Evolutionary conservation across 2,888 invertebrate genomes (phyloP), one percentile per base, ranked within the genome.

Genomic region (Coleophora flavipennella): DNA sequence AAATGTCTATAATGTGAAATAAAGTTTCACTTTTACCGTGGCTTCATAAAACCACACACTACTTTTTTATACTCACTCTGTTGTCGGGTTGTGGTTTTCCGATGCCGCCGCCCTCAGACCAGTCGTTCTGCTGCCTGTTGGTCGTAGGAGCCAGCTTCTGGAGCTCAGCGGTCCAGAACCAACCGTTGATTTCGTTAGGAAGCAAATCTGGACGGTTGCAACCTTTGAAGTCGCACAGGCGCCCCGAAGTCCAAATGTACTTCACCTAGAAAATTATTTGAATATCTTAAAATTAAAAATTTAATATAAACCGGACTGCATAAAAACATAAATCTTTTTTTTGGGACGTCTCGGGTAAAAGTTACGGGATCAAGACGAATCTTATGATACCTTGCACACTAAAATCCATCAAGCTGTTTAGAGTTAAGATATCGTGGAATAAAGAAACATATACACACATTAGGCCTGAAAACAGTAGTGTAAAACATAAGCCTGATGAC

Each of bases 241-340:
- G 91, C 42, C 95, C 95, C 38, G 93, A 93, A 14, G 95, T 95
- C 95, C 95, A 95, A 64, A 95, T 95, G 78, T 95, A 95, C 79
- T 93, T 93, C 27, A 93, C 90, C 88, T 93, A 74, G 20, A 69
- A 67, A n/a, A n/a, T 43, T 32, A 29, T 36, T 36, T 31, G 3
- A 33, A 46, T 53, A 53, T 50, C 55, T 47, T 43, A 45, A 48
- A 63, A 52, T 56, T 28, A 28, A 28, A 10, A 8, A 31, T 38
- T 48, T n/a, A n/a, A n/a, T n/a, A n/a, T n/a, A n/a, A n/a, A n/a
- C n/a, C n/a, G n/a, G n/a, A n/a, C n/a, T n/a, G 20, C 10, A 25
- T 34, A 27, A 11, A 29, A 29, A 29, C n/a, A 9, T 29, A 9
- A 29, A 9, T 8, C n/a, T 4, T 20, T 20, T 20, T 20, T 20